Conservation (phyloP, 2,113 vertebrate species). For the Stigmatopora nigra region DNA sequence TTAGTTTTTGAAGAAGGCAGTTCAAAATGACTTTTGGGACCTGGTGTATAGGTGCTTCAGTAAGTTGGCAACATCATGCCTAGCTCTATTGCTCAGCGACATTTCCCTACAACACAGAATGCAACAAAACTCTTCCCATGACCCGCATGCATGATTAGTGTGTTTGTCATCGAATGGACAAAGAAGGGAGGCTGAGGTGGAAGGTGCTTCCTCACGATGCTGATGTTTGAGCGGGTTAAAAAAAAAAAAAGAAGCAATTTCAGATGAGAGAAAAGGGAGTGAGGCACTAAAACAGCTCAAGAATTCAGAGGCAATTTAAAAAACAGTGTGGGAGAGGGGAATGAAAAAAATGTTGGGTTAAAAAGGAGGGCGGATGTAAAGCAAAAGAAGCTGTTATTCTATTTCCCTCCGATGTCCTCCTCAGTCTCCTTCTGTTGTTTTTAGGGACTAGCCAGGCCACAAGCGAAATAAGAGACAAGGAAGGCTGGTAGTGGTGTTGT, state of each 20-base stretch:
- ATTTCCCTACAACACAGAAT: conserved; percentile 8
- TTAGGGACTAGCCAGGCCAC: conserved; percentile 74
- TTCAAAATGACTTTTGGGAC: not conserved
- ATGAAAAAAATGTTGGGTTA: conserved; percentile 72
- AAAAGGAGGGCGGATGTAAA: conserved; percentile 72
- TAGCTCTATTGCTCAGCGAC: conserved; percentile 1
- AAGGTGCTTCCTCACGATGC: conserved; percentile 69
- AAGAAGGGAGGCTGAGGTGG: conserved; percentile 59
- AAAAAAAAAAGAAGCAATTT: conserved; percentile 58
- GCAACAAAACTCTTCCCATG: conserved; percentile 15
- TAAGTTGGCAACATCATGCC: not conserved
- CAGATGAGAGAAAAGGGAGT: conserved; percentile 70
- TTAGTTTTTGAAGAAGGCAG: not conserved
- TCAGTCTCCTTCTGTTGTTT: conserved; percentile 64
- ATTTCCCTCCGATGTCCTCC: conserved; percentile 42
- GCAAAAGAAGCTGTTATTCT: conserved; percentile 72
- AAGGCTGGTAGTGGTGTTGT: conserved; percentile 50
- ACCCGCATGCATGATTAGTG: conserved; percentile 29
- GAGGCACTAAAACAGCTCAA: conserved; percentile 75
- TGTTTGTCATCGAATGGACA: conserved; percentile 60
- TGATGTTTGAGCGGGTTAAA: conserved; percentile 68
- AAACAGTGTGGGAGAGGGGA: conserved; percentile 77
- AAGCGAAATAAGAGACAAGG: conserved; percentile 68
- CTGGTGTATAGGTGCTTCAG: not conserved
- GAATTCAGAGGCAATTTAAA: conserved; percentile 81